phyloP scores from a whole-genome alignment of 2,888 invertebrate genomes.

The Fissipunctia ypsillon region DNA sequence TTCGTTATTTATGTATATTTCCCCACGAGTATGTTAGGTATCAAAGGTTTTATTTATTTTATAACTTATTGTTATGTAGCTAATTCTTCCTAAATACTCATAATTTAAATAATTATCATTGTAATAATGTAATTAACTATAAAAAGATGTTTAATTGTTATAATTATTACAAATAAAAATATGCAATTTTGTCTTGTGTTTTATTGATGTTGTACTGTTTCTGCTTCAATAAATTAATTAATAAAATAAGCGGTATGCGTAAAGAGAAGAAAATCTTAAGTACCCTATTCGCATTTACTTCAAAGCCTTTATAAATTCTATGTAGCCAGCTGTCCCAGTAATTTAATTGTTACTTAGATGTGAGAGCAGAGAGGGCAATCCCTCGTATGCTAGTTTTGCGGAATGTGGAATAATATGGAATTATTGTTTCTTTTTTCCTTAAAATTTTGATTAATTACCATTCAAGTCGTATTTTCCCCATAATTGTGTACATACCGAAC shows the following conservation, averaged over 20 bases:
- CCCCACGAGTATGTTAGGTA: constrained; percentile 61
- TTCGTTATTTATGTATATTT: constrained; percentile 51
- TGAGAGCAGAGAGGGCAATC: neutral
- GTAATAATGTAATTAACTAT: constrained; percentile 53
- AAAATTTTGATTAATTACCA: no score
- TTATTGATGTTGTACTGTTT: neutral
- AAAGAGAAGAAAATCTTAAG: no score
- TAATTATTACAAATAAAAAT: constrained; percentile 61
- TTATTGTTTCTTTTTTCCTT: neutral
- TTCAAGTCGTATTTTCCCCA: no score
- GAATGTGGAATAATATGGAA: neutral
- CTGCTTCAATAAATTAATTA: neutral
- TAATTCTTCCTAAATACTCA: constrained; percentile 63
- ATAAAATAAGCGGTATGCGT: neutral
- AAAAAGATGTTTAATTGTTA: constrained; percentile 61
- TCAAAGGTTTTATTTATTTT: constrained; percentile 42
- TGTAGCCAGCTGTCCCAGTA: no score
- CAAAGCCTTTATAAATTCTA: neutral
- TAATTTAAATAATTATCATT: constrained; percentile 49
- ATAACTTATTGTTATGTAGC: constrained; percentile 43
- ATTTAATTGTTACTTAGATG: neutral
- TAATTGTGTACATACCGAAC: no score
- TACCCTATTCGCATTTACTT: neutral
- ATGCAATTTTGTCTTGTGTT: constrained; percentile 56
- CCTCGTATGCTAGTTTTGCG: neutral